Base-by-base conservation (phyloP, 2,888 invertebrate genomes). In the Aspidiotus rigidus region DNA sequence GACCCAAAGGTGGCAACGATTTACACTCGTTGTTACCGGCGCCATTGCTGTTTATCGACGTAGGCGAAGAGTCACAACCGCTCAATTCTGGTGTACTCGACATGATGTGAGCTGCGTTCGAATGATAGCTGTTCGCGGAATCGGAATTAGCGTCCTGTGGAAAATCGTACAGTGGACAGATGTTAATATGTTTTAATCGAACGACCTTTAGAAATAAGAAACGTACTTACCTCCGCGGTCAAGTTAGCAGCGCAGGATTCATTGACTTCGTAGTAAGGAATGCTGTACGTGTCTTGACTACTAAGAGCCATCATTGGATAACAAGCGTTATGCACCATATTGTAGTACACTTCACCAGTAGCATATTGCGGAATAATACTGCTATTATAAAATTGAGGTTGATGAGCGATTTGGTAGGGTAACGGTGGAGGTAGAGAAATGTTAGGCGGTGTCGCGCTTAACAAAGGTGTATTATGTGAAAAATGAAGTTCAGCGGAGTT, bases 271-370 rank as follows among this genome's bases (percentile, higher is more conserved):
- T 59, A 66, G 28, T 66, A 66, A n/a, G 66, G 66, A 59, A 66
- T 59, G 11, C 53, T n/a, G 49, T 59, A 66, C 7, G 66, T n/a
- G 42, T 69, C 69, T 55, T 69, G 69, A 13, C 62, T 56, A 42
- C 42, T 57, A 9, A 63, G 62, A n/a, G 69, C 42, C 62, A 69
- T 57, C 49, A 69, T 42, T n/a, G 69, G 69, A 56, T 62, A 69
- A 16, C 62, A 62, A 16, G 60, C 62, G 10, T 55, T 44, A 11
- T 53, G 62, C 16, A 69, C 54, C 61, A 69, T 49, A 15, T 69
- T 69, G 41, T 69, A 69, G 15, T 69, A 69, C 16, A 69, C 57
- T 17, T 66, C 66, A n/a, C 66, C 59, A 39, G 64, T 40, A 53
- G 49, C 39, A 16, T 42, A 44, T 7, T 41, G 66, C 8, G 59